Conservation (phyloP, 1,140 invertebrate species). For the Zophobas atratus region DNA sequence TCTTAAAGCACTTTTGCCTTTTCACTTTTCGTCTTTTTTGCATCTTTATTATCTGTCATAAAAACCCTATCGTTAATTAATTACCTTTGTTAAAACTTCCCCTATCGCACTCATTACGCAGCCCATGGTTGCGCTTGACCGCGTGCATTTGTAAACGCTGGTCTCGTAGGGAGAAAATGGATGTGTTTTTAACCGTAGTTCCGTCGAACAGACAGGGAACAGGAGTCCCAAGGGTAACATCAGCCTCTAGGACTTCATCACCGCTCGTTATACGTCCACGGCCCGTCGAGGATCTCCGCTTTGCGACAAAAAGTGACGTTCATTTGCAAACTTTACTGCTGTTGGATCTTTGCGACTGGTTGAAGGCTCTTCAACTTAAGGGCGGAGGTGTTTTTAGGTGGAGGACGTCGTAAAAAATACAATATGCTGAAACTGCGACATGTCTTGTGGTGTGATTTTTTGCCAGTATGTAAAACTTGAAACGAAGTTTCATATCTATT, state of each 20-base stretch:
- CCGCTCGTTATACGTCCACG: constrained; percentile 48
- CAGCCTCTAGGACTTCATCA: constrained; percentile 49
- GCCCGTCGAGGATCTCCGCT: constrained; percentile 37
- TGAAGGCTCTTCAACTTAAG: constrained; percentile 20
- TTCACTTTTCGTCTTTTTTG: too few relatives aligned
- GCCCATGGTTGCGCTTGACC: not conserved
- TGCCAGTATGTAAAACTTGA: not conserved
- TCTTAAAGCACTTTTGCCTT: too few relatives aligned
- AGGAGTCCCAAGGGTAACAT: constrained; percentile 42
- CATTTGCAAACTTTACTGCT: constrained; percentile 51
- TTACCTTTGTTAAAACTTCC: too few relatives aligned
- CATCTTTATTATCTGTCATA: too few relatives aligned
- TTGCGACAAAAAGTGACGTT: constrained; percentile 46
- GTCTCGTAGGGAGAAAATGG: constrained; percentile 4
- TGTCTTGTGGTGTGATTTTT: constrained; percentile 18
- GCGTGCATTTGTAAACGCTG: not conserved
- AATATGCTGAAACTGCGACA: constrained; percentile 2
- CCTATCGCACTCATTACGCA: too few relatives aligned
- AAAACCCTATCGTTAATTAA: too few relatives aligned
- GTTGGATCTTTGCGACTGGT: constrained; percentile 9
- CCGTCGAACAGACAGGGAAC: constrained; percentile 25
- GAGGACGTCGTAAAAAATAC: constrained; percentile 14
- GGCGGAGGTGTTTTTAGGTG: not conserved
- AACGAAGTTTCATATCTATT: not conserved
- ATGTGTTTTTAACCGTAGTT: constrained; percentile 35